Evolutionary conservation across 37 sponge, comb jelly and placozoan species (phyloP).

Genomic region (Lycopodina hypogea): DNA sequence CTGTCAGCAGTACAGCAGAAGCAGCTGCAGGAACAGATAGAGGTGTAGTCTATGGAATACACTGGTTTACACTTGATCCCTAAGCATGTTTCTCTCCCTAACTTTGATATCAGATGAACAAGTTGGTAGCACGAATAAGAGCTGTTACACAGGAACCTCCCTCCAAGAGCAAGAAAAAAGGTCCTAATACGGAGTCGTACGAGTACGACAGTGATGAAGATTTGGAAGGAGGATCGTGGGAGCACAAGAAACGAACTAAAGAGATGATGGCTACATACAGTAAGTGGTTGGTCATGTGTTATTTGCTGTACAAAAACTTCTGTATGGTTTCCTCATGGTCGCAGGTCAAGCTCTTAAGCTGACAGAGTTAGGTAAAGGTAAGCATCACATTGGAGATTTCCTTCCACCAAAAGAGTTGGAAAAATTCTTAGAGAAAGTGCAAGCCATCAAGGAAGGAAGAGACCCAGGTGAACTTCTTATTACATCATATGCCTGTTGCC

Average conservation of each 20-base stretch:
- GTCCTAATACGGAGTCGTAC: constrained; percentile 21
- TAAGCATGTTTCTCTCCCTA: not conserved
- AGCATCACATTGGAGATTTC: constrained; percentile 96
- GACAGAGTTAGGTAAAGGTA: constrained; percentile 73
- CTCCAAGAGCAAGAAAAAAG: constrained; percentile 27
- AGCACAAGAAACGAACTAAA: constrained; percentile 78
- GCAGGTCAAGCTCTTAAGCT: constrained; percentile 41
- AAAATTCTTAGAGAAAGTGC: constrained; percentile 77
- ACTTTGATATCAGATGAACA: constrained; percentile 41
- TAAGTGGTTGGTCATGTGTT: constrained; percentile 6
- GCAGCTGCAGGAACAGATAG: constrained; percentile 73
- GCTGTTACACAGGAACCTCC: constrained; percentile 3
- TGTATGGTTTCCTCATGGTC: not conserved
- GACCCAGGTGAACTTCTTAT: constrained; percentile 39
- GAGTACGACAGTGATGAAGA: constrained; percentile 99
- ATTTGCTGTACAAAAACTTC: no score
- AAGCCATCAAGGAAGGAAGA: constrained; percentile 59
- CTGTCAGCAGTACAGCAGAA: constrained; percentile 51
- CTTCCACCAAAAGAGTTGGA: constrained; percentile 88
- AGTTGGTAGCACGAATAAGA: constrained; percentile 42
- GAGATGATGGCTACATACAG: constrained; percentile 83
- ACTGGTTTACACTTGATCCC: no score
- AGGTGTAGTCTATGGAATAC: constrained; percentile 37
- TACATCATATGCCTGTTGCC: not conserved
- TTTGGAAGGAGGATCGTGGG: constrained; percentile 88